These are phyloP conservation scores for Rhynchonycteris naso DNA, from an alignment of 2,797 vertebrate genomes.

Conservation along the genomic window DNA sequence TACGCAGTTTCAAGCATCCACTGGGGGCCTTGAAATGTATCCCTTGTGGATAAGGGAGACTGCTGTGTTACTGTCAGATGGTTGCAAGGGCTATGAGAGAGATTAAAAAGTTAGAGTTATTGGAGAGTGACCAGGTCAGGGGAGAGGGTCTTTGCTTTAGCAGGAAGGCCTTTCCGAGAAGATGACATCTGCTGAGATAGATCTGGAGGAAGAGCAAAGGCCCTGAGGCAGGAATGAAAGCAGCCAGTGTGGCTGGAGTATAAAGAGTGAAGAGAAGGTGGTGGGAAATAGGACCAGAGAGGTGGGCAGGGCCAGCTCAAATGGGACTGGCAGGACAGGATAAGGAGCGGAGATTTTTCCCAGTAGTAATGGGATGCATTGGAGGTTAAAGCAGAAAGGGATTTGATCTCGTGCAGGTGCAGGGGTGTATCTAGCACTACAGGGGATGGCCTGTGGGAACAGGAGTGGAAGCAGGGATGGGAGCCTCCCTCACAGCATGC, in stretches of 20 bases:
- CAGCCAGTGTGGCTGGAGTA: background rate
- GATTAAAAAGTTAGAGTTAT: background rate
- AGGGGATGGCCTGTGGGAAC: background rate
- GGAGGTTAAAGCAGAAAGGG: background rate
- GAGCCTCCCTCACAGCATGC: rapidly evolving
- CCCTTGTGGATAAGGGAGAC: background rate
- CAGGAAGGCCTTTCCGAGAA: background rate
- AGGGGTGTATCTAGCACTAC: background rate
- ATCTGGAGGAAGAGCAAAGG: background rate
- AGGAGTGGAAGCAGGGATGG: background rate
- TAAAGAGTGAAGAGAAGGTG: too few relatives aligned
- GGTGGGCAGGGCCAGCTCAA: background rate
- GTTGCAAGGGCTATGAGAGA: background rate
- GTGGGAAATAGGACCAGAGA: background rate
- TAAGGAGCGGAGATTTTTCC: background rate
- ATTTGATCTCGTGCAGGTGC: rapidly evolving
- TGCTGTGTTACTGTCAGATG: background rate
- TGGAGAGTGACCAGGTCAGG: background rate
- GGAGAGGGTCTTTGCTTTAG: background rate
- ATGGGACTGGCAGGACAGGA: background rate
- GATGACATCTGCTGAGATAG: too few relatives aligned
- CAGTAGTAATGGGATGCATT: background rate
- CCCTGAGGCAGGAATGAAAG: background rate
- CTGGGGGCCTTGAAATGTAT: background rate
- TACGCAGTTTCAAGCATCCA: background rate